These are phyloP conservation scores for Scolopax mira DNA, from an alignment of 2,113 vertebrate species.

Conservation along the genomic window DNA sequence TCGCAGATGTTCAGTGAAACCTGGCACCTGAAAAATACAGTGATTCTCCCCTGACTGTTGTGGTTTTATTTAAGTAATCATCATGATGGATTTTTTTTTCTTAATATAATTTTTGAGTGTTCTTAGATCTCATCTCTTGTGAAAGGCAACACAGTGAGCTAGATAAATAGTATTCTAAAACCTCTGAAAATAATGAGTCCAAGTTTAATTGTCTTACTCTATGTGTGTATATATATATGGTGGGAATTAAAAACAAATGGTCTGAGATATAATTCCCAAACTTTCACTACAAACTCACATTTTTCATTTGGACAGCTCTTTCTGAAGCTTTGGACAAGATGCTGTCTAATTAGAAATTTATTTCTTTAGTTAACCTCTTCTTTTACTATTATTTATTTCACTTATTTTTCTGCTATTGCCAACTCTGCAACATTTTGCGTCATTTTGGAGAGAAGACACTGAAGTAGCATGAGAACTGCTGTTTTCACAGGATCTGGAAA, in stretches of 20 bases:
- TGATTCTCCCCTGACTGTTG: neutral
- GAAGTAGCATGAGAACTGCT: neutral
- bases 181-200: neutral
- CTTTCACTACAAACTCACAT: neutral
- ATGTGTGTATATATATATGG: neutral
- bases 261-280: neutral
- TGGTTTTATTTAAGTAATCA: neutral
- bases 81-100: neutral
- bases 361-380: neutral
- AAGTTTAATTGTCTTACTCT: neutral
- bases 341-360: neutral
- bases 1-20: neutral
- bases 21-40: neutral
- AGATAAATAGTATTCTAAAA: neutral
- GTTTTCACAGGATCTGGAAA: neutral
- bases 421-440: neutral
- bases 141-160: neutral
- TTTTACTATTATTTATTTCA: neutral
- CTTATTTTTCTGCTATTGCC: neutral
- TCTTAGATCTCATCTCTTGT: neutral
- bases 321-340: neutral
- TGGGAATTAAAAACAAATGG: neutral
- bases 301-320: neutral
- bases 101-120: neutral
- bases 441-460: neutral